Conservation (phyloP, 1,140 invertebrate genomes). For the Conus ventricosus region DNA sequence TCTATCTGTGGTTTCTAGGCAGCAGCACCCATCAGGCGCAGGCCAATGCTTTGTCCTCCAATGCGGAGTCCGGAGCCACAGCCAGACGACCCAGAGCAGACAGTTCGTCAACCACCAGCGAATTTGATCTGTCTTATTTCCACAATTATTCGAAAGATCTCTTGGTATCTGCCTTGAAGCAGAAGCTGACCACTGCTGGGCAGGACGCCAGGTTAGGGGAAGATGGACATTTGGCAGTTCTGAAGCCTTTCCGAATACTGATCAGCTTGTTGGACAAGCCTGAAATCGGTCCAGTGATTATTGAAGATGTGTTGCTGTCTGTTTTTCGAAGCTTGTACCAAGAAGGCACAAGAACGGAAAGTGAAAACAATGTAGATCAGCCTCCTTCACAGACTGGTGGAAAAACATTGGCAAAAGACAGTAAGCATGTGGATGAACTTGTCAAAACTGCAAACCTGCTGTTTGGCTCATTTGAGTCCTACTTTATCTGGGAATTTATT, state of each 20-base stretch:
- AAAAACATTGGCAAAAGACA: slow-evolving; percentile 28
- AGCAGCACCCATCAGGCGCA: slow-evolving; percentile 75
- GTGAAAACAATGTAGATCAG: slow-evolving; percentile 33
- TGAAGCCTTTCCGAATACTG: slow-evolving; percentile 89
- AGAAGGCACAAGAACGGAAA: slow-evolving; percentile 52
- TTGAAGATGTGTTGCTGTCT: slow-evolving; percentile 90
- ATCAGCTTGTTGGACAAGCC: slow-evolving; percentile 92
- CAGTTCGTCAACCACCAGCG: slow-evolving; percentile 55
- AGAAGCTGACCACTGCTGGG: slow-evolving; percentile 67
- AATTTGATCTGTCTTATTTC: slow-evolving; percentile 80
- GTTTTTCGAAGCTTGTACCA: slow-evolving; percentile 83
- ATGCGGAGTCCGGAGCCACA: slow-evolving; percentile 17
- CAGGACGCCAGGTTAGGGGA: slow-evolving; percentile 26
- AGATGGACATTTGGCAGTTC: slow-evolving; percentile 51
- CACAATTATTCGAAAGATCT: slow-evolving; percentile 82
- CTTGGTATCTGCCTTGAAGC: slow-evolving; percentile 76
- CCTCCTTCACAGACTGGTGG: slow-evolving; percentile 11
- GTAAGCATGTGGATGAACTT: slow-evolving; percentile 74
- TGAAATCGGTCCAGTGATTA: slow-evolving; percentile 89
- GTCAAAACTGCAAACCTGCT: slow-evolving; percentile 90
- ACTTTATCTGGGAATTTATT: slow-evolving; percentile 91
- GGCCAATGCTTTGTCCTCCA: slow-evolving; percentile 42
- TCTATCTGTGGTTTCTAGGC: slow-evolving; percentile 90
- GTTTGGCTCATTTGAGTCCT: slow-evolving; percentile 88
- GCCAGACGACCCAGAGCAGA: slow-evolving; percentile 46